Evolutionary conservation across 2,888 invertebrate genomes (phyloP), one percentile per base, ranked within the genome.

Genomic region (Latheticus oryzae): DNA sequence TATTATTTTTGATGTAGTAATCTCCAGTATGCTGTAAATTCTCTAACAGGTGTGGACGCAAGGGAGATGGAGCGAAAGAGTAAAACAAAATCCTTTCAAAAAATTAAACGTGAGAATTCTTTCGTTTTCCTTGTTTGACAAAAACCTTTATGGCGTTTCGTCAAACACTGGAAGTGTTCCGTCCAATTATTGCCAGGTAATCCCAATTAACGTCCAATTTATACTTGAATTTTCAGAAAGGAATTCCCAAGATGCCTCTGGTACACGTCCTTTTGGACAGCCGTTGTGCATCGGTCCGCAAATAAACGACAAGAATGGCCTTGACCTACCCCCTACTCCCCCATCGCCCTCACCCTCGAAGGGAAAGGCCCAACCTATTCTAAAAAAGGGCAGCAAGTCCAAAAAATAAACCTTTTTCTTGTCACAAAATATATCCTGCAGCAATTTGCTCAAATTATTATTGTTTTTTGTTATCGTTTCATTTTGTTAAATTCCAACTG

Each of bases 201-300:
- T 24, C 30, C 24, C 2, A 12, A 28, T 12, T 28, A 28, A 28
- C 9, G 12, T 28, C 9, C 9, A 28, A 28, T 12, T 9, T 5
- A 19, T 19, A 26, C 30, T 54, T 56, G 33, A 62, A 63, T 71
- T 75, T 78, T 71, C 76, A 78, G 78, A 78, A 66, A 70, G 77
- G 57, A 74, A 73, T 71, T 77, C 78, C 12, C 77, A 76, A 70
- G 77, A 78, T 65, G 77, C 74, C 47, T 76, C 77, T 33, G 77
- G 77, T 60, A 78, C 76, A 35, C 74, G 78, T 64, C 78, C 78
- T 19, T 78, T 78, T 61, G 91, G 91, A 75, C 90, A 91, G 78
- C 91, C 92, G 60, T 82, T 92, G 78, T 87, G 89, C 83, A 83
- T 87, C 78, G 75, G 73, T 61, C 73, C 73, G 71, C 67, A 68